A percentile compares a stretch with the other conserved stretches of the same genome.
Evolutionary conservation across 2,797 vertebrate genomes (phyloP).

Genomic region (Myotis daubentonii): DNA sequence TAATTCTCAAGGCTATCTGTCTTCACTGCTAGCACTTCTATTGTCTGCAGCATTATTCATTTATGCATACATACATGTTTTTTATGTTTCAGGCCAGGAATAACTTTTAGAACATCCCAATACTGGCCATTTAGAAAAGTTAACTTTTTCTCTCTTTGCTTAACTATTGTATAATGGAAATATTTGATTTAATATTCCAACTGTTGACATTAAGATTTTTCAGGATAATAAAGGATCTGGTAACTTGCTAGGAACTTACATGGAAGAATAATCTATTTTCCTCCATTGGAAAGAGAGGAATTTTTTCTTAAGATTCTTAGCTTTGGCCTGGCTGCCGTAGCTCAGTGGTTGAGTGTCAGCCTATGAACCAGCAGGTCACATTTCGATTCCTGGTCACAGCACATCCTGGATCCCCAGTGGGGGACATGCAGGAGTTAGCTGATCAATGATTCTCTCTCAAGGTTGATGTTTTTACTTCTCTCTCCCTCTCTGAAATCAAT

Average conservation of each 20-base stretch:
- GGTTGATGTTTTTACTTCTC: too few relatives aligned
- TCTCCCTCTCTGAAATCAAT: too few relatives aligned
- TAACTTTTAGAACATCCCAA: background rate
- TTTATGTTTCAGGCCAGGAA: background rate
- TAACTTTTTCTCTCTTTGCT: background rate
- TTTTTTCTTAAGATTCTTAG: background rate
- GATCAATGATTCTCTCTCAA: too few relatives aligned
- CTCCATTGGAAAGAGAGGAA: background rate
- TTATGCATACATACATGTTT: fast-evolving
- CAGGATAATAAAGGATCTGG: background rate
- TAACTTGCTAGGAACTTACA: background rate
- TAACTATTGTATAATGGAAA: background rate
- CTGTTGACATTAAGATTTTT: background rate
- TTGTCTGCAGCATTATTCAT: background rate
- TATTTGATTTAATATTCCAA: background rate
- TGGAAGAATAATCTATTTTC: background rate
- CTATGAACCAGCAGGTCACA: too few relatives aligned
- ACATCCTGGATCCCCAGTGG: too few relatives aligned
- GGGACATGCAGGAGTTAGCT: too few relatives aligned
- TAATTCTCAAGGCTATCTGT: background rate
- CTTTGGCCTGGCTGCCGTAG: background rate
- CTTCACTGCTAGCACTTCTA: fast-evolving
- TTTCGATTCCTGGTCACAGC: too few relatives aligned
- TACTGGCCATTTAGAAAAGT: background rate
- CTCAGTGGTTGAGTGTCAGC: too few relatives aligned